Evolutionary conservation across 2,113 vertebrate species (phyloP).

Genomic region (Vimba vimba): DNA sequence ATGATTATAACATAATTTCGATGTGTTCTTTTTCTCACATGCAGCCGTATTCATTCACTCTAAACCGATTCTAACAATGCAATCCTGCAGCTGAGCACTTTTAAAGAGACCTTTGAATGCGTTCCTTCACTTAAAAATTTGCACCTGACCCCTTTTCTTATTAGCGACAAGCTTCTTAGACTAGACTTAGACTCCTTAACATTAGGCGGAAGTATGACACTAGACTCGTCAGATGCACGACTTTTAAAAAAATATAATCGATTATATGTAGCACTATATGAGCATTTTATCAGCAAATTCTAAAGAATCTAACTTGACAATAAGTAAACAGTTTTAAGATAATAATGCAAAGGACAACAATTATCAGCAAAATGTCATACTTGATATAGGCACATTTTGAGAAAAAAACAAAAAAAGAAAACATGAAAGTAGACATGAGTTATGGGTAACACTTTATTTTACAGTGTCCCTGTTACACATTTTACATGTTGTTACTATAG

Average conservation of each 20-base stretch:
- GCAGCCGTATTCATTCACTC: background rate
- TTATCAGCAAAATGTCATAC: background rate
- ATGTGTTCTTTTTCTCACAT: background rate
- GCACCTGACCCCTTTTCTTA: conserved; percentile 26
- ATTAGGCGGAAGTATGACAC: background rate
- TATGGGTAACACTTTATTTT: too few relatives aligned
- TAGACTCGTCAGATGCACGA: background rate
- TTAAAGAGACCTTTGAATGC: conserved; percentile 28
- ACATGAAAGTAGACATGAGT: background rate
- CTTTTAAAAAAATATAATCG: background rate
- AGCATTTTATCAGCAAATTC: background rate
- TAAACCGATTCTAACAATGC: background rate
- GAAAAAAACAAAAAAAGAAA: too few relatives aligned
- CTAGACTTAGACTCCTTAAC: background rate
- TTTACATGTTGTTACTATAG: too few relatives aligned
- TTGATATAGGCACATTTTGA: background rate
- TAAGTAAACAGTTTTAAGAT: background rate
- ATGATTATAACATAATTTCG: too few relatives aligned
- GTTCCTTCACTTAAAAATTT: conserved; percentile 24
- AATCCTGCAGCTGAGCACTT: background rate
- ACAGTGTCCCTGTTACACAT: too few relatives aligned
- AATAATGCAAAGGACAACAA: background rate
- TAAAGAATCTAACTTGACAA: background rate
- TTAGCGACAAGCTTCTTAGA: conserved; percentile 32
- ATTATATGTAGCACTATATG: background rate